Evolutionary conservation across 2,113 vertebrate species (phyloP), one percentile per base, ranked within the genome.

Genomic region (Galbula dea): DNA sequence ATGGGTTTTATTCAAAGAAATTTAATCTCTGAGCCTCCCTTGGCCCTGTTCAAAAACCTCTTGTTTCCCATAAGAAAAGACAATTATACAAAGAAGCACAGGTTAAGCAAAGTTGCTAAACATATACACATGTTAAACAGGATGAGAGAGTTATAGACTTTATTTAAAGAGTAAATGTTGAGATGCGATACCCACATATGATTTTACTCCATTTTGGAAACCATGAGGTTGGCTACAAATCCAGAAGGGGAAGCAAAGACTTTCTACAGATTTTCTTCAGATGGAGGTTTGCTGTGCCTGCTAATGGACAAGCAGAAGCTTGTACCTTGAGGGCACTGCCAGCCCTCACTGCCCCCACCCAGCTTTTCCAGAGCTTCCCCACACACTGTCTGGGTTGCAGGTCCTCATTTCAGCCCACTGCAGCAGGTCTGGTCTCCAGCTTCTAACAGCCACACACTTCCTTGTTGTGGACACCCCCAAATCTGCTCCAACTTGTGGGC

Each of bases 391-490:
- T 29, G 11, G 24, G 48, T 9, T 74, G 21, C 65, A 86, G 32
- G 18, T 55, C 7, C 29, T 41, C 29, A 17, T 26, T 32, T 34
- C 26, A 73, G 23, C 62, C 30, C 12, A 3, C 26, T 0, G 0
- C 17, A 57, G 55, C 21, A 20, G 20, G 20, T 48, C 19, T 32
- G 10, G 23, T 48, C 11, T 73, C 27, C 68, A 87, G 24, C 19
- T 58, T 24, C 41, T 30, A 32, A 52, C 6, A 55, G 34, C 32
- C 26, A 9, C 45, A 21, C 10, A 15, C 37, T 83, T 72, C 22
- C 24, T 48, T 18, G 19, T 3, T n/a, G 7, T 7, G 32, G 48
- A 3, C 20, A 8, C 23, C 5, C 3, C 1, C 1, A 0, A 1
- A 27, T 48, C 34, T 45, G 51, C 14, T 46, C 13, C 7, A 43